phyloP scores from a whole-genome alignment of 1,140 invertebrate species.

The Drosophila carrolli region DNA sequence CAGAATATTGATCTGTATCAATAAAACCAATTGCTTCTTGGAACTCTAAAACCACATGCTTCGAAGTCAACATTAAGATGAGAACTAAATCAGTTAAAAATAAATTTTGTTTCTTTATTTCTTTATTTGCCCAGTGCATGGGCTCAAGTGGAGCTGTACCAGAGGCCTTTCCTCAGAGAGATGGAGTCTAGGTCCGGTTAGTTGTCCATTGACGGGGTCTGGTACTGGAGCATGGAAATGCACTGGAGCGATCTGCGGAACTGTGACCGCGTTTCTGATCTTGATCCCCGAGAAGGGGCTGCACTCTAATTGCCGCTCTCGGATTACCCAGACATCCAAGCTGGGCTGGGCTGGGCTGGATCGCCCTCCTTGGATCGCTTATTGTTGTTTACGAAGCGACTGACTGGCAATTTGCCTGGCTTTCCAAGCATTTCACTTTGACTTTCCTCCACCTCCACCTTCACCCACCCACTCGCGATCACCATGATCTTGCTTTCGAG shows the following conservation, averaged over 20 bases:
- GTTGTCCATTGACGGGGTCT: conserved; percentile 36
- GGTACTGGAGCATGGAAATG: conserved; percentile 68
- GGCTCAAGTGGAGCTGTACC: conserved; percentile 4
- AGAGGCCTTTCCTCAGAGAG: conserved; percentile 51
- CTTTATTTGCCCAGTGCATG: conserved; percentile 9
- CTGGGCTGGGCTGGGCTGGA: conserved; percentile 26
- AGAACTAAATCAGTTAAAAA: no score
- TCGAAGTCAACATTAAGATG: no score
- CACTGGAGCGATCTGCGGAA: conserved; percentile 55
- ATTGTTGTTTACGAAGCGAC: conserved; percentile 22
- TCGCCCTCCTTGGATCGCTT: conserved; percentile 3
- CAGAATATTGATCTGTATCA: no score
- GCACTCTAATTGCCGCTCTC: conserved; percentile 33
- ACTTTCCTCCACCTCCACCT: conserved; percentile 64
- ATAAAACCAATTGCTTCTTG: no score
- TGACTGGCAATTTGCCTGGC: conserved; percentile 70
- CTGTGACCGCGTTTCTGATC: conserved; percentile 73
- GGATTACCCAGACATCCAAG: conserved; percentile 31
- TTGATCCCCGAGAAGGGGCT: conserved; percentile 59
- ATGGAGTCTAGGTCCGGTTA: conserved; percentile 73
- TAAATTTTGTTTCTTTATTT: neutral
- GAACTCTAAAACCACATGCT: no score
- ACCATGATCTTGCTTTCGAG: conserved; percentile 50
- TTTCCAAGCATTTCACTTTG: conserved; percentile 80
- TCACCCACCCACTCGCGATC: conserved; percentile 63